Base-by-base conservation (phyloP, 37 sponge, comb jelly and placozoan species). In the Theonella swinhoei region DNA sequence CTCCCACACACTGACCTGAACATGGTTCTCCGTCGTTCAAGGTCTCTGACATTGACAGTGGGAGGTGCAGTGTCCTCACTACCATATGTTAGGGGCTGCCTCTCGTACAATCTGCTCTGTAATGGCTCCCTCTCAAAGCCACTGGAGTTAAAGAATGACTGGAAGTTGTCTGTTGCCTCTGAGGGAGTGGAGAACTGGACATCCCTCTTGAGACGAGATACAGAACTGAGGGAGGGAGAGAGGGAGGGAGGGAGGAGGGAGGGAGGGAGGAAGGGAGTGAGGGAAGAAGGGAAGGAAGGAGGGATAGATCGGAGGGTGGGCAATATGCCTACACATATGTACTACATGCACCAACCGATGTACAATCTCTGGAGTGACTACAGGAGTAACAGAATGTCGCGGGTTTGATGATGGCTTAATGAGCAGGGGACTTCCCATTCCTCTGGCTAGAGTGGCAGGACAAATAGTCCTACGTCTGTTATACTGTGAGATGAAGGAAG, bases 381-480 rank as follows among this genome's bases (percentile, higher is more conserved):
- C 69, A 68, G 69, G 33, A 33, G 33, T 28, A 33, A 33, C 20
- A 1, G 34, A 5, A 4, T 28, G 33, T 22, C 33, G 31, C 25
- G 69, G 34, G 1, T 7, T 4, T n/a, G n/a, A n/a, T n/a, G n/a
- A n/a, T 22, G 5, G 31, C 3, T 7, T 28, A 20, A 33, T 7
- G 69, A 33, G 34, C 20, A 33, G 9, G 33, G 69, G 9, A 5
- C 9, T 33, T 29, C 9, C 34, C 34, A 68, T 32, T 33, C 69
- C 69, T 29, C 59, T 47, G 1, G 76, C 29, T 0, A 47, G 76
- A 9, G 47, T n/a, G 2, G 59, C 76, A 9, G 76, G 29, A 25
- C 76, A 75, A 8, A 75, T 29, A n/a, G 76, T 75, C 31, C 25
- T 36, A 19, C 76, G 47, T 26, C 76, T 42, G 28, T 75, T 30